Evolutionary conservation across 2,888 invertebrate species (phyloP).

Genomic region (Drosophila parthenogenetica): DNA sequence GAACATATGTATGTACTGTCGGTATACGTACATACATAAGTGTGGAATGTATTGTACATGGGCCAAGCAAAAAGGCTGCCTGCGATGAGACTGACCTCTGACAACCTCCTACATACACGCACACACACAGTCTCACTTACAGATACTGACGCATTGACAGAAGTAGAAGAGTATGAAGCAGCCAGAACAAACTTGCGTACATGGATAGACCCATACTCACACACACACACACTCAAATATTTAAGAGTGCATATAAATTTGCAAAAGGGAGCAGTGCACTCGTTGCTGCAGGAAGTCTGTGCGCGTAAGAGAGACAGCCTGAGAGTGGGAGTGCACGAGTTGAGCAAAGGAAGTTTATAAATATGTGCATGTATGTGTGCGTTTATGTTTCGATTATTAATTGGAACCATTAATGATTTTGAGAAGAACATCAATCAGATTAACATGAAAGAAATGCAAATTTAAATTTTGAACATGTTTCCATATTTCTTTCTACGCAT

Average conservation of each 20-base stretch:
- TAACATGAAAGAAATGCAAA: conserved; percentile 11
- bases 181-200: conserved; percentile 52
- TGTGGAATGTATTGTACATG: conserved; percentile 59
- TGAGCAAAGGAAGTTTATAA: conserved; percentile 32
- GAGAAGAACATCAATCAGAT: not conserved
- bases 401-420: conserved; percentile 10
- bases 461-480: not conserved
- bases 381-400: conserved; percentile 36
- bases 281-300: conserved; percentile 39
- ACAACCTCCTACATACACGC: conserved; percentile 76
- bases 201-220: conserved; percentile 9
- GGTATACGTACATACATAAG: conserved; percentile 49
- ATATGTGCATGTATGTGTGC: not conserved
- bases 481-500: not conserved
- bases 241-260: conserved; percentile 45
- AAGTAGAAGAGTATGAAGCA: conserved; percentile 47
- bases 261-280: conserved; percentile 75
- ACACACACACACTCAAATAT: not conserved
- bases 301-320: not conserved
- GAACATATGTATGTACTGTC: conserved; percentile 48
- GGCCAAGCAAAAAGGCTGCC: conserved; percentile 48
- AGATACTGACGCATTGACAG: conserved; percentile 33
- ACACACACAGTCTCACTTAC: conserved; percentile 11
- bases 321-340: conserved; percentile 53
- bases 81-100: conserved; percentile 79